Evolutionary conservation across 2,888 invertebrate species (phyloP).

Genomic region (Drosophila tripunctata): DNA sequence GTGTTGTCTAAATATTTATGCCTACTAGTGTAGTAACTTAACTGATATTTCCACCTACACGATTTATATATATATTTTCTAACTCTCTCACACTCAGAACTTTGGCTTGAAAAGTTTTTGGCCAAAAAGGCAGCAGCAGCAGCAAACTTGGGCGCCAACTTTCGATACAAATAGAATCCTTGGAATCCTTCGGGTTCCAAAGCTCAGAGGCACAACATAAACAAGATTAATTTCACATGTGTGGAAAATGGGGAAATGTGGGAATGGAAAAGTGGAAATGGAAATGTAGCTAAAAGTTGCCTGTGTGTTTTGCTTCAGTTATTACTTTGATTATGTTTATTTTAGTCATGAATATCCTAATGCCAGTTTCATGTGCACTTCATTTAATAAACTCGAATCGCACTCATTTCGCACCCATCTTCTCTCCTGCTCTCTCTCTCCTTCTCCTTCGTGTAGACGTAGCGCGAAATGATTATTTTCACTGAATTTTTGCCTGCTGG

Average conservation of each 20-base stretch:
- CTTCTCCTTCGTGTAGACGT: constrained; percentile 12
- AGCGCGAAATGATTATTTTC: constrained; percentile 67
- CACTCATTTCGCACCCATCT: not conserved
- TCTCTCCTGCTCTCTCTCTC: not conserved
- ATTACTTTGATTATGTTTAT: constrained; percentile 79
- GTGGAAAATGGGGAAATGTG: constrained; percentile 18
- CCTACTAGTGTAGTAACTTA: no score
- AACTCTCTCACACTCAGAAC: constrained; percentile 25
- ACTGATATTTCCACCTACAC: constrained; percentile 24
- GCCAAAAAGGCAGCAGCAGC: constrained; percentile 38
- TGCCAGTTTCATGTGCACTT: constrained; percentile 73
- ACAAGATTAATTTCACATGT: constrained; percentile 82
- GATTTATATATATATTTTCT: constrained; percentile 72
- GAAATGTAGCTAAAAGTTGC: not conserved
- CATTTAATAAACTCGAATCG: constrained; percentile 68
- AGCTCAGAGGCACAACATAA: constrained; percentile 72
- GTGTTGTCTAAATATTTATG: no score
- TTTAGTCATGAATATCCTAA: constrained; percentile 76
- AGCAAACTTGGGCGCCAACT: constrained; percentile 63
- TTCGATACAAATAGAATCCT: constrained; percentile 63
- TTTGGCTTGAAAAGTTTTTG: constrained; percentile 45
- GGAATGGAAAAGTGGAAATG: not conserved
- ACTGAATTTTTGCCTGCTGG: constrained; percentile 45
- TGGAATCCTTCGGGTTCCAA: constrained; percentile 21
- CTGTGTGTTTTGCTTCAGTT: constrained; percentile 45